A percentile compares a stretch with the other conserved stretches of the same genome.
These are phyloP conservation scores for Phenacoccus solenopsis DNA, from an alignment of 1,140 invertebrate genomes.

Conservation along the genomic window DNA sequence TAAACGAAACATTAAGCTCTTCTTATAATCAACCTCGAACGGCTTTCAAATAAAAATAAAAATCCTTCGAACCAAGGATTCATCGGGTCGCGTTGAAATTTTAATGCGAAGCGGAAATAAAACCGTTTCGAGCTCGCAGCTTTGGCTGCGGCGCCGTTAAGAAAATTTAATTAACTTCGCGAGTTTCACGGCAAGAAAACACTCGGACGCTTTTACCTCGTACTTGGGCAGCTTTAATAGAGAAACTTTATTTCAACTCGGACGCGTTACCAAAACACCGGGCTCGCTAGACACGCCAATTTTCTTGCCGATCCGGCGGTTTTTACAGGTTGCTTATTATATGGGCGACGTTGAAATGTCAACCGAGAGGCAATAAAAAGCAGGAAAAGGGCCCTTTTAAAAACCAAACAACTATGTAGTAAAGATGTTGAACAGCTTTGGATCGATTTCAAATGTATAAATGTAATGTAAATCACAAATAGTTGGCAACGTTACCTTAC, in stretches of 20 bases:
- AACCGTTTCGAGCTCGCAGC: too few species aligned
- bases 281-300: not conserved
- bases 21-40: too few species aligned
- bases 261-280: too few species aligned
- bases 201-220: too few species aligned
- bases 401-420: not conserved
- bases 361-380: not conserved
- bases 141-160: too few species aligned
- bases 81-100: too few species aligned
- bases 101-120: too few species aligned
- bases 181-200: not conserved
- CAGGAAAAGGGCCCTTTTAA: not conserved
- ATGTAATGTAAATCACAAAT: constrained; percentile 15
- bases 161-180: too few species aligned
- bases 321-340: not conserved
- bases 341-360: not conserved
- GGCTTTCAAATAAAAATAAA: not conserved
- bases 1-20: too few species aligned
- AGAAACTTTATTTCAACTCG: too few species aligned
- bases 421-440: constrained; percentile 3
- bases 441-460: constrained; percentile 16
- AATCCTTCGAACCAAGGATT: not conserved
- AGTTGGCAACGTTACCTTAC: constrained; percentile 7
- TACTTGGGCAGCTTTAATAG: too few species aligned
- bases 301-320: not conserved